These are phyloP conservation scores for Malacosoma neustria DNA, from an alignment of 2,888 invertebrate species.

Conservation along the genomic window DNA sequence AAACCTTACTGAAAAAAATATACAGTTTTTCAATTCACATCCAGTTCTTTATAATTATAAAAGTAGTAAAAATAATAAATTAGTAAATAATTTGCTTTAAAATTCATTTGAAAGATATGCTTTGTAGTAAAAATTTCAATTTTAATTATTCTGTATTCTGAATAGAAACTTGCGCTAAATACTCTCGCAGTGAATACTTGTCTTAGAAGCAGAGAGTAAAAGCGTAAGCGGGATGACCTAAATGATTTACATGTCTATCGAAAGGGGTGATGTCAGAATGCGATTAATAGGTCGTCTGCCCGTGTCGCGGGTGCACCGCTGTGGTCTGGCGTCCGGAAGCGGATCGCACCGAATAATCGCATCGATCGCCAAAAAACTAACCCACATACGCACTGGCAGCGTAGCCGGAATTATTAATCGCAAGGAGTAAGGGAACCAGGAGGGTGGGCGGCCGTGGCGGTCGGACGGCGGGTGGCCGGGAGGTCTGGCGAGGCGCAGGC, in stretches of 20 bases:
- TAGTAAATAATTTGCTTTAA: no score
- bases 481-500: conserved; percentile 39
- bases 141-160: no score
- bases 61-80: no score
- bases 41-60: no score
- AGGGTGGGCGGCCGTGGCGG: conserved; percentile 30
- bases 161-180: no score
- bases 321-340: conserved; percentile 45
- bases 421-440: conserved; percentile 54
- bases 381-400: conserved; percentile 74
- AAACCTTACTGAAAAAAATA: no score
- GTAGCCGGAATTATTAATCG: conserved; percentile 74
- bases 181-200: no score
- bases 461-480: conserved; percentile 29
- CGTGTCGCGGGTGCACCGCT: conserved; percentile 47
- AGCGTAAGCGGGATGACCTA: conserved; percentile 7
- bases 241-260: conserved; percentile 21
- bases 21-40: no score
- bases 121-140: no score
- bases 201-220: neutral
- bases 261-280: conserved; percentile 40
- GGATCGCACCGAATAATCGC: conserved; percentile 64
- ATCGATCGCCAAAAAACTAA: conserved; percentile 75
- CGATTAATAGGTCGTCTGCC: conserved; percentile 58
- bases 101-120: no score